Conservation (phyloP, 2,113 vertebrate species). For the Formicarius rufipectus region DNA sequence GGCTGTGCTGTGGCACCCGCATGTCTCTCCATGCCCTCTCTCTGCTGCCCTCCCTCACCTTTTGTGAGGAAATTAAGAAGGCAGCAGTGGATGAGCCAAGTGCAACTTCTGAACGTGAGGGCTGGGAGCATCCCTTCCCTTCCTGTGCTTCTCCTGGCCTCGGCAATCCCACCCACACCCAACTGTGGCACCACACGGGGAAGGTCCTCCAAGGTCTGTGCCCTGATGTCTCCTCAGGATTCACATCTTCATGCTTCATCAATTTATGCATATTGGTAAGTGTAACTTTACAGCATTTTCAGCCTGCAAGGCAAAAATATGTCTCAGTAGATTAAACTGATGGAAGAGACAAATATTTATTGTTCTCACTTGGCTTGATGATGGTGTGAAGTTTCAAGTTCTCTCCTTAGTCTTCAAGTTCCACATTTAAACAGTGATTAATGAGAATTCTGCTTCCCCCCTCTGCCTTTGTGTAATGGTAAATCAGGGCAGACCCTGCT, state of each 20-base stretch:
- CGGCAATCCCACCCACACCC: not conserved
- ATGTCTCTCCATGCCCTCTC: not conserved
- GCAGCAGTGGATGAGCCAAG: not conserved
- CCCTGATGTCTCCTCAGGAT: not conserved
- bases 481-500: not conserved
- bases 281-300: not conserved
- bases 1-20: accelerated
- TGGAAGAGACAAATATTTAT: not conserved
- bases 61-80: not conserved
- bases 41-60: not conserved
- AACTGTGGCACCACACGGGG: not conserved
- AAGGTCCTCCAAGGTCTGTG: not conserved
- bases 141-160: not conserved
- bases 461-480: not conserved
- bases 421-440: not conserved
- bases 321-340: not conserved
- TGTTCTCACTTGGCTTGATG: not conserved
- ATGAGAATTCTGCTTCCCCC: not conserved
- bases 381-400: not conserved
- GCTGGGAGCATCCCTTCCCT: not conserved
- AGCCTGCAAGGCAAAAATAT: not conserved
- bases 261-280: not conserved
- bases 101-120: accelerated
- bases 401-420: not conserved
- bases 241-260: not conserved